A percentile compares a stretch with the other conserved stretches of the same genome.
phyloP scores from a whole-genome alignment of 1,140 invertebrate species.

The Drosophila setifemur region DNA sequence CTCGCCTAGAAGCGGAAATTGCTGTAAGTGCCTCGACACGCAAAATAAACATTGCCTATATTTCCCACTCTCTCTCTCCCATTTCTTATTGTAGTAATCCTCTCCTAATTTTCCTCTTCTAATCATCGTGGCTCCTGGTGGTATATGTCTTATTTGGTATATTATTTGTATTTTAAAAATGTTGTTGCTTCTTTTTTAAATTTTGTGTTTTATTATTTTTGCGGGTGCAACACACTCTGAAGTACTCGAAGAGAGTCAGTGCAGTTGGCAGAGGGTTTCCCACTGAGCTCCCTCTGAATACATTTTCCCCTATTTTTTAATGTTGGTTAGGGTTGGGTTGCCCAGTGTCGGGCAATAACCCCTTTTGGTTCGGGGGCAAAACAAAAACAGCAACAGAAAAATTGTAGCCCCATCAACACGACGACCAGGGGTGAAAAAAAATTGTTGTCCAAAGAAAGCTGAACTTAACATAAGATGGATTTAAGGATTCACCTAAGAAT shows the following conservation, averaged over 20 bases:
- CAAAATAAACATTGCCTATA: slow-evolving; percentile 66
- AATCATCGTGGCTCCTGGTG: no score
- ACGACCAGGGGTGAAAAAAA: slow-evolving; percentile 15
- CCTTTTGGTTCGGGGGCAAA: slow-evolving; percentile 23
- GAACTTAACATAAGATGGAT: background rate
- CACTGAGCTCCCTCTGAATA: slow-evolving; percentile 23
- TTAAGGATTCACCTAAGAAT: no score
- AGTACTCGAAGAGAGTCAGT: slow-evolving; percentile 68
- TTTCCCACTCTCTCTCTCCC: slow-evolving; percentile 2
- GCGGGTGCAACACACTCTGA: slow-evolving; percentile 73
- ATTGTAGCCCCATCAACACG: slow-evolving; percentile 4
- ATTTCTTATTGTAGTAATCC: slow-evolving; percentile 31
- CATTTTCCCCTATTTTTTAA: slow-evolving; percentile 24
- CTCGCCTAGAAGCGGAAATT: slow-evolving; percentile 56
- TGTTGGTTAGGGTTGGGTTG: slow-evolving; percentile 20
- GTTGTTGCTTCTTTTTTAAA: background rate
- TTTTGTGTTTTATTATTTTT: slow-evolving; percentile 34
- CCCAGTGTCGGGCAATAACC: slow-evolving; percentile 45
- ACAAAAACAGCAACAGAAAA: slow-evolving; percentile 18
- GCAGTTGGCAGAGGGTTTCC: slow-evolving; percentile 42
- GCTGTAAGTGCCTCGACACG: slow-evolving; percentile 61
- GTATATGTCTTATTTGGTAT: background rate
- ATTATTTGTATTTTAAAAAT: slow-evolving; percentile 1
- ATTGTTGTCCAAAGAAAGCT: slow-evolving; percentile 10
- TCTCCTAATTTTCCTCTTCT: slow-evolving; percentile 13